Conservation (phyloP, 1,140 invertebrate species). For the Chionoecetes opilio region DNA sequence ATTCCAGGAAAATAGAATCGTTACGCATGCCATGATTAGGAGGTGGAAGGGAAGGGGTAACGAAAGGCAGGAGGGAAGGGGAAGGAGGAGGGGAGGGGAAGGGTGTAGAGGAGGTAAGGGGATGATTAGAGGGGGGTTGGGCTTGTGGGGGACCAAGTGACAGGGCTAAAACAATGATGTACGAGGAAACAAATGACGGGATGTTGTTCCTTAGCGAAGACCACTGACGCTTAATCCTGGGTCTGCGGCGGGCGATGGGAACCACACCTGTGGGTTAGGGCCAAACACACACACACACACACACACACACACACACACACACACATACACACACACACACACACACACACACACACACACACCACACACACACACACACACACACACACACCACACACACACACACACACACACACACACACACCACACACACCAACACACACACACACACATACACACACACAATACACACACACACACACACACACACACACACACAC, state of each 20-base stretch:
- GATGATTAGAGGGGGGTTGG: neutral
- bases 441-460: conserved; percentile 51
- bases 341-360: conserved; percentile 55
- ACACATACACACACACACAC: conserved; percentile 55
- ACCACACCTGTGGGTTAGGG: neutral
- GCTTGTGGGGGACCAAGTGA: neutral
- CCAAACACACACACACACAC: conserved; percentile 52
- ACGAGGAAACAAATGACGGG: conserved; percentile 13
- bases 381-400: conserved; percentile 52
- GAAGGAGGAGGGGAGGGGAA: neutral
- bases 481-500: conserved; percentile 54
- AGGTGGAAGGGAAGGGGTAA: neutral
- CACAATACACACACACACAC: conserved; percentile 54
- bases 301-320: conserved; percentile 56
- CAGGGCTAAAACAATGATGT: neutral
- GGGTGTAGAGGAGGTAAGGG: neutral
- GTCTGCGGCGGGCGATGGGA: neutral
- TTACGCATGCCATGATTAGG: conserved; percentile 19
- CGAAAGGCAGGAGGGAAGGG: neutral
- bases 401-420: conserved; percentile 53
- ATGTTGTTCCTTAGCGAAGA: neutral
- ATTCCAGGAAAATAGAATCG: conserved; percentile 10
- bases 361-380: conserved; percentile 51
- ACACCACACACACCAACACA: conserved; percentile 53
- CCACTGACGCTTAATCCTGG: neutral